Conservation (phyloP, 92 coral and sea anemone species). For the Epizoanthus scotinus region DNA sequence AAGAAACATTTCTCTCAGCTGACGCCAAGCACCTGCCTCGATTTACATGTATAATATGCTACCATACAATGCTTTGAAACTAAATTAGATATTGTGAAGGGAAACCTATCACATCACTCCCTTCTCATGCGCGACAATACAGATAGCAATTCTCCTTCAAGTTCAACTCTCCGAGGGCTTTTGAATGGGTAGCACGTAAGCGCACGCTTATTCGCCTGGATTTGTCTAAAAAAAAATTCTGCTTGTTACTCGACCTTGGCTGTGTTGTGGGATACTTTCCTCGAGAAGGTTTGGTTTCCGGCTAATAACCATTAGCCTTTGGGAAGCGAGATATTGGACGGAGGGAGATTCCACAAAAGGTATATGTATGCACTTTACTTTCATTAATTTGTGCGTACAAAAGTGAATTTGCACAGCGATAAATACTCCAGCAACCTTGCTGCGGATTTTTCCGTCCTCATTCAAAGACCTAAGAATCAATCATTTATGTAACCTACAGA, state of each 20-base stretch:
- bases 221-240: not conserved
- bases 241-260: not conserved
- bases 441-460: not conserved
- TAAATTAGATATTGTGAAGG: slow-evolving; percentile 68
- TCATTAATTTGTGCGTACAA: slow-evolving; percentile 6
- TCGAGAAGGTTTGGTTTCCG: slow-evolving; percentile 15
- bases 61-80: slow-evolving; percentile 57
- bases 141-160: slow-evolving; percentile 14
- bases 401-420: not conserved
- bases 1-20: slow-evolving; percentile 56
- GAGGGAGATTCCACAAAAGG: slow-evolving; percentile 21
- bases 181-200: slow-evolving; percentile 1
- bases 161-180: not conserved
- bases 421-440: not conserved
- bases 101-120: slow-evolving; percentile 44
- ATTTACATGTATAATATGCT: slow-evolving; percentile 90
- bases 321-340: slow-evolving; percentile 25
- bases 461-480: slow-evolving; percentile 1
- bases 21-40: slow-evolving; percentile 77
- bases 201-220: slow-evolving; percentile 37
- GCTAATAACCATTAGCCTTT: slow-evolving; percentile 5
- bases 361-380: slow-evolving; percentile 22
- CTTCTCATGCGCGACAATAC: slow-evolving; percentile 6
- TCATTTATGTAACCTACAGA: not conserved
- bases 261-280: not conserved